Conservation (phyloP, 1,140 invertebrate species). For the Littorina saxatilis region DNA sequence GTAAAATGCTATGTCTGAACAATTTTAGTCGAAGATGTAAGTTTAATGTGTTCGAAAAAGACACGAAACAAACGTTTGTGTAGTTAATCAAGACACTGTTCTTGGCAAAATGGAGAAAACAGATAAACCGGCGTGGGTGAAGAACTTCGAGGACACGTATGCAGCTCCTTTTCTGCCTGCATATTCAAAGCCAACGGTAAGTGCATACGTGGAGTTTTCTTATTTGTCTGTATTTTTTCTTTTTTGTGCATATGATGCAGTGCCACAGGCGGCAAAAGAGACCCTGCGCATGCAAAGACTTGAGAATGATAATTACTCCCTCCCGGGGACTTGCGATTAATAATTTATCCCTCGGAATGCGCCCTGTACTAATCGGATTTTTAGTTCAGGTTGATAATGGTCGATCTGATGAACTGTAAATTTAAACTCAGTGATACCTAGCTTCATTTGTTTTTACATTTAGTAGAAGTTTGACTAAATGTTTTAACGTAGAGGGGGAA, state of each 20-base stretch:
- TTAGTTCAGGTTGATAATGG: no score
- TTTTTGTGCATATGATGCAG: neutral
- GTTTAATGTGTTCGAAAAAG: neutral
- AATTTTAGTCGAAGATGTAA: neutral
- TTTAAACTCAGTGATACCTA: no score
- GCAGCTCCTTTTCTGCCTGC: neutral
- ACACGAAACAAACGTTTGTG: neutral
- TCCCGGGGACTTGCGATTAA: neutral
- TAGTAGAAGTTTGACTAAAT: no score
- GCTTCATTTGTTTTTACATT: no score
- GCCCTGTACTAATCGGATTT: no score
- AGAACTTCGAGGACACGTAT: constrained; percentile 19
- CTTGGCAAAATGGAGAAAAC: constrained; percentile 3
- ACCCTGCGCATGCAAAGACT: no score
- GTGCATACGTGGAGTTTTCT: neutral
- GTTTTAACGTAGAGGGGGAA: no score
- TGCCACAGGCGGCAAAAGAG: no score
- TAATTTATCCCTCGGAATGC: neutral
- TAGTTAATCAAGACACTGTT: neutral
- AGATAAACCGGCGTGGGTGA: constrained; percentile 10
- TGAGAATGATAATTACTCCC: no score
- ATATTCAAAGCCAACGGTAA: neutral
- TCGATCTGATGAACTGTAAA: no score
- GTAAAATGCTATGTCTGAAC: no score
- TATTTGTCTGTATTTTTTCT: neutral